These are phyloP conservation scores for Sinodicranocentrus sp. DNA, from an alignment of 2,888 invertebrate species.

Conservation along the genomic window DNA sequence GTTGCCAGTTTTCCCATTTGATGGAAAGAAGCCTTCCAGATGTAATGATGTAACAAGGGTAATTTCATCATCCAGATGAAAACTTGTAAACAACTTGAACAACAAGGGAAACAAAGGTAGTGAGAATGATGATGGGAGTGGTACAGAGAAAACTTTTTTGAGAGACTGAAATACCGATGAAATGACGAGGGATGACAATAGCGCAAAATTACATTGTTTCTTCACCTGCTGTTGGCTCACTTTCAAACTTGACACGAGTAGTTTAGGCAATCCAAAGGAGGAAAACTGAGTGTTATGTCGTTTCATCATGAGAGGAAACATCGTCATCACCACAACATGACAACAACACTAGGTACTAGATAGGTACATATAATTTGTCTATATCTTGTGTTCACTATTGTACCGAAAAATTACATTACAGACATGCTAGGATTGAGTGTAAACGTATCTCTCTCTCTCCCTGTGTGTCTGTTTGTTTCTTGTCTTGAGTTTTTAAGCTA, in stretches of 20 bases:
- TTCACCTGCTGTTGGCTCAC: slow-evolving; percentile 51
- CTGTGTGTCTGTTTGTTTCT: too few relatives aligned
- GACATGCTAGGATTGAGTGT: too few relatives aligned
- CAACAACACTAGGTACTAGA: not conserved
- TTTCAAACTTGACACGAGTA: slow-evolving; percentile 46
- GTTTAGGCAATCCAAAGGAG: slow-evolving; percentile 16
- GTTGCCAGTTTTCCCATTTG: not conserved
- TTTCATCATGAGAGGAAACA: not conserved
- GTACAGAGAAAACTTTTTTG: too few relatives aligned
- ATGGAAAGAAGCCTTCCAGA: not conserved
- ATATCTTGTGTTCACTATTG: too few relatives aligned
- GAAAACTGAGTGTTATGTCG: slow-evolving; percentile 9
- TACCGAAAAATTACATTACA: too few relatives aligned
- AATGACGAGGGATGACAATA: slow-evolving; percentile 12
- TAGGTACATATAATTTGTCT: slow-evolving; percentile 3
- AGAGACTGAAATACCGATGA: not conserved
- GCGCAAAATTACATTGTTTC: slow-evolving; percentile 23
- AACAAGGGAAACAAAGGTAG: not conserved
- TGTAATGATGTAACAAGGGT: slow-evolving; percentile 18
- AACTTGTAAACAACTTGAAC: slow-evolving; percentile 26
- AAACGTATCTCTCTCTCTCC: too few relatives aligned
- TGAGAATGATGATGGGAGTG: not conserved
- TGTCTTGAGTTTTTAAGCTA: too few relatives aligned
- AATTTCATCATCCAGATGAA: slow-evolving; percentile 31
- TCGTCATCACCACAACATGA: slow-evolving; percentile 12